These are phyloP conservation scores for Scomber japonicus DNA, from an alignment of 2,113 vertebrate species.

Conservation along the genomic window DNA sequence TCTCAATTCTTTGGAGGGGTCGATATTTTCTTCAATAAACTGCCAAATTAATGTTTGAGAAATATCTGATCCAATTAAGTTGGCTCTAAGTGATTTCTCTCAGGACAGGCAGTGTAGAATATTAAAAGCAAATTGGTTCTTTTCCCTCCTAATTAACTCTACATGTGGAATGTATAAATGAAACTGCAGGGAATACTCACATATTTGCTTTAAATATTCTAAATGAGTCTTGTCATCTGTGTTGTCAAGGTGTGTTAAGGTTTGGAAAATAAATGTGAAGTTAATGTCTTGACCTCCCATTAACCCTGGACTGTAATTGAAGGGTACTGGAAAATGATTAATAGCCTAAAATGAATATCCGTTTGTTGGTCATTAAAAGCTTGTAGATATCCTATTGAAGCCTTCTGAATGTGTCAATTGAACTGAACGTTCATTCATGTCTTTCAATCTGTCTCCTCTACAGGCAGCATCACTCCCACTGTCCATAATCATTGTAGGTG, in stretches of 20 bases:
- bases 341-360: neutral
- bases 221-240: neutral
- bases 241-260: neutral
- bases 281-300: neutral
- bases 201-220: slow-evolving; percentile 6
- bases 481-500: slow-evolving; percentile 98
- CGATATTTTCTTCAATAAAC: slow-evolving; percentile 1
- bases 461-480: slow-evolving; percentile 95
- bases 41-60: slow-evolving; percentile 4
- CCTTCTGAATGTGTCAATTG: neutral
- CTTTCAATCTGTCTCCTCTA: slow-evolving; percentile 25
- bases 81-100: neutral
- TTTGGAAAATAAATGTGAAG: neutral
- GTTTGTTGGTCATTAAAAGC: neutral
- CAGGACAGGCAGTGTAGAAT: neutral
- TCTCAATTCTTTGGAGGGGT: neutral
- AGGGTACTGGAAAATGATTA: slow-evolving; percentile 7
- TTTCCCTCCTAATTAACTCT: neutral
- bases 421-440: neutral
- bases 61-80: slow-evolving; percentile 1
- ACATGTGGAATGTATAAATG: neutral
- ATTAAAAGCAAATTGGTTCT: slow-evolving; percentile 2
- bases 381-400: neutral
- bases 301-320: neutral
- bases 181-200: neutral